Percentiles rank a stretch among this genome's conserved stretches.
These are phyloP conservation scores for Delia radicum DNA, from an alignment of 1,140 invertebrate species.

Conservation along the genomic window DNA sequence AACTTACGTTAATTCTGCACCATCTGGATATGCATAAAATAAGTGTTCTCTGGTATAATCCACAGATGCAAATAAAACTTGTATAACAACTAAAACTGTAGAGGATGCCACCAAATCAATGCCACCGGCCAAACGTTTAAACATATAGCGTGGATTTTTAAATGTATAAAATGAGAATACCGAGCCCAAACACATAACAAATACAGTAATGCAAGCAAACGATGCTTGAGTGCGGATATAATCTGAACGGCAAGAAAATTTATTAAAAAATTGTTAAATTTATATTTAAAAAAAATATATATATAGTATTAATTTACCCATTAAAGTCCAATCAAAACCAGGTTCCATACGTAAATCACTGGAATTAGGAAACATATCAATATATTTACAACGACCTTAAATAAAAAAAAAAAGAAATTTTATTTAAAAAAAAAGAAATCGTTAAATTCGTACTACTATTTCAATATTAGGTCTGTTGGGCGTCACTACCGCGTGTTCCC, in stretches of 20 bases:
- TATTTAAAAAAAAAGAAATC: too few relatives aligned
- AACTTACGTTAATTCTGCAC: conserved; percentile 63
- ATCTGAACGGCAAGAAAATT: conserved; percentile 62
- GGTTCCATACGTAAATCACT: conserved; percentile 59
- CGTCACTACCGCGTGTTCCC: too few relatives aligned
- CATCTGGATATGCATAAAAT: conserved; percentile 67
- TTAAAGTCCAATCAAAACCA: conserved; percentile 60
- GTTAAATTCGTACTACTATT: too few relatives aligned
- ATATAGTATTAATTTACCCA: conserved; percentile 61
- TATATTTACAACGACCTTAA: conserved; percentile 63
- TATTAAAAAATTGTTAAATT: background rate
- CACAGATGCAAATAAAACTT: conserved; percentile 73
- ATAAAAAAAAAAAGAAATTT: too few relatives aligned
- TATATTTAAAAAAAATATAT: too few relatives aligned
- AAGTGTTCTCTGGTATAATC: conserved; percentile 70
- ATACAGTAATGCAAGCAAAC: conserved; percentile 79
- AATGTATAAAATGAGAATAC: conserved; percentile 85
- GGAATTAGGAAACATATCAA: conserved; percentile 63
- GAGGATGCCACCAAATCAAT: conserved; percentile 79
- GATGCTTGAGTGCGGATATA: conserved; percentile 80
- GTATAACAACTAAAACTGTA: conserved; percentile 75
- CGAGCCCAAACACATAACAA: conserved; percentile 78
- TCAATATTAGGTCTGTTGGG: too few relatives aligned
- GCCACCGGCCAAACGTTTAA: conserved; percentile 81
- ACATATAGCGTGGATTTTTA: conserved; percentile 83